Evolutionary conservation across 2,113 vertebrate genomes (phyloP).

Genomic region (Catharus bicknelli): DNA sequence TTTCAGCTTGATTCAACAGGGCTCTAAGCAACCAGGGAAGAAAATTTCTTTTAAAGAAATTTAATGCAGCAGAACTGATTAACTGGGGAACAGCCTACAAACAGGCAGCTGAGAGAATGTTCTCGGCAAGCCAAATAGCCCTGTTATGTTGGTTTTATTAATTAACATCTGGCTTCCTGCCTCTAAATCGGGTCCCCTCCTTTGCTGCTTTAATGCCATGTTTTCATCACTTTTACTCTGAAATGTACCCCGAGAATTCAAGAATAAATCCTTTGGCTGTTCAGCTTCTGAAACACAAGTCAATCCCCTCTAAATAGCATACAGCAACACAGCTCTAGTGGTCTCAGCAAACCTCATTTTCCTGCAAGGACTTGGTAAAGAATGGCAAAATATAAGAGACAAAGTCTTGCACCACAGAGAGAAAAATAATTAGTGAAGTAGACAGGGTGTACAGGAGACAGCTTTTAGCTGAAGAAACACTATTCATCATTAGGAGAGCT

Average conservation of each 20-base stretch:
- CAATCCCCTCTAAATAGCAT: constrained; percentile 12
- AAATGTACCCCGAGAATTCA: constrained; percentile 30
- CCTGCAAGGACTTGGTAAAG: neutral
- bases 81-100: constrained; percentile 57
- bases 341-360: constrained; percentile 13
- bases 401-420: neutral
- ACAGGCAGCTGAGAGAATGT: constrained; percentile 63
- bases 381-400: neutral
- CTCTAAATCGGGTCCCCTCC: constrained; percentile 42
- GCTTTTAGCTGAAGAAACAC: constrained; percentile 1
- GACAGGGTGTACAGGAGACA: neutral
- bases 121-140: constrained; percentile 39
- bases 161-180: constrained; percentile 66
- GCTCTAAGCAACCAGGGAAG: constrained; percentile 60
- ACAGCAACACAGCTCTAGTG: constrained; percentile 24
- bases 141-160: constrained; percentile 65
- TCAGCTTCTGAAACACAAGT: constrained; percentile 53
- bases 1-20: constrained; percentile 54
- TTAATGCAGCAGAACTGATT: constrained; percentile 69
- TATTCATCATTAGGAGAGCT: neutral
- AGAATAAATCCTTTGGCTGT: constrained; percentile 40
- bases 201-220: constrained; percentile 47
- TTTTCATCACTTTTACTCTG: constrained; percentile 54
- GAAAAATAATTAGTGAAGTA: constrained; percentile 11
- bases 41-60: constrained; percentile 68